Evolutionary conservation across 2,797 vertebrate genomes (phyloP), one percentile per base, ranked within the genome.

Genomic region (Helicolenus hilgendorfi): DNA sequence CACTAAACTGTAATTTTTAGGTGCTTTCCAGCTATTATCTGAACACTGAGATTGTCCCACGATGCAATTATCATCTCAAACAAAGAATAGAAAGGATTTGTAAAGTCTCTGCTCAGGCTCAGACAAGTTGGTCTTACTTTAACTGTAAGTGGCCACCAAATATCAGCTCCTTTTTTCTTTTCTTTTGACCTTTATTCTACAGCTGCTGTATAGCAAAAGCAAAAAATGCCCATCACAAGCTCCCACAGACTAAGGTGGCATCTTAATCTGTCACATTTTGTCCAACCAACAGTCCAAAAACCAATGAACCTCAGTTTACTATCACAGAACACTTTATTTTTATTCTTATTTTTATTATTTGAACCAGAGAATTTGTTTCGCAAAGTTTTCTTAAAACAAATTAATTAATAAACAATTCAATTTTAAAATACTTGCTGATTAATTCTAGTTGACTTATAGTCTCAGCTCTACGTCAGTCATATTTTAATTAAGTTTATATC

Each of bases 1-100:
- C 29, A 4, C 26, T 60, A 90, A 90, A 86, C 90, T 83, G 65
- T 92, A 64, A 90, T 86, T 88, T 68, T 55, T 64, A 20, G 72
- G 77, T 85, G 7, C 84, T 92, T 92, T 84, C 73, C 84, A 77
- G 75, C 18, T 4, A 5, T 45, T 33, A n/a, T 6, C n/a, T 56
- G 70, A 86, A 71, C 78, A 24, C n/a, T 26, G 63, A 64, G 29
- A 41, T 69, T 79, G 56, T 14, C 59, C 24, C 55, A 11, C 60
- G 62, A 78, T 76, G 72, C 78, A 89, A 64, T 70, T 58, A 18
- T 76, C 38, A 56, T 41, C 13, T 79, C 36, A 87, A 86, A 82
- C 79, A 76, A 83, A 73, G 67, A 81, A 72, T 56, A 38, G 33
- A 49, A 60, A 59, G 72, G 62, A 75, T 83, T 84, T 86, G 60